Base-by-base conservation (phyloP, 2,113 vertebrate species). In the Bubo scandiacus region DNA sequence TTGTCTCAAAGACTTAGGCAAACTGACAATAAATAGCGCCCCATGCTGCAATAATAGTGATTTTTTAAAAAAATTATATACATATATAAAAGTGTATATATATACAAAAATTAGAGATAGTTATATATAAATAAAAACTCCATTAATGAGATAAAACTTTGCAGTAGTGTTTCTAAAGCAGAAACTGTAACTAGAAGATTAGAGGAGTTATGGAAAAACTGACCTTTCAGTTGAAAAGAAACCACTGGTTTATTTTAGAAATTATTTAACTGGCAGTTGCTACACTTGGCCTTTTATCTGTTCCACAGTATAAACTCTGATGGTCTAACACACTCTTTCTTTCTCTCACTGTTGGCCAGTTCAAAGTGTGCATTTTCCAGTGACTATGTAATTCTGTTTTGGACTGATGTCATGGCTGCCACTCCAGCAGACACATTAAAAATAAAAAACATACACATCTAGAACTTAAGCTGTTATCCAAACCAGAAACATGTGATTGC, bases 331-430 rank as follows among this genome's bases (percentile, higher is more conserved):
- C 72, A 81, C 49, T 72, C 65, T 38, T 78, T 68, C 70, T 88
- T 75, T 93, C 82, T 86, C 68, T 79, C 34, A 26, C 52, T 91
- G 73, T 68, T 94, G 88, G 91, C 91, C 65, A 81, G 67, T 77
- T 90, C 61, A 58, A 93, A 93, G 73, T 45, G 59, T 61, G 52
- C 77, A 87, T 97, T 97, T 97, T 94, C 94, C 95, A 96, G 38
- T 34, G 71, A 70, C 81, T 88, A 23, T 61, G 65, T 92, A 89
- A 95, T 67, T 51, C 72, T 81, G 49, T 32, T 92, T 89, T 93
- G 88, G 94, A 74, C 91, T 92, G 90, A 95, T 95, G 86, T 84
- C 83, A 92, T 52, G 66, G 83, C 91, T 94, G 88, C 92, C 78
- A 79, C 61, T 89, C 52, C 91, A 85, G 57, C 62, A 94, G 70